Evolutionary conservation across 2,797 vertebrate genomes (phyloP), one percentile per base, ranked within the genome.

Genomic region (Dipus sagitta): DNA sequence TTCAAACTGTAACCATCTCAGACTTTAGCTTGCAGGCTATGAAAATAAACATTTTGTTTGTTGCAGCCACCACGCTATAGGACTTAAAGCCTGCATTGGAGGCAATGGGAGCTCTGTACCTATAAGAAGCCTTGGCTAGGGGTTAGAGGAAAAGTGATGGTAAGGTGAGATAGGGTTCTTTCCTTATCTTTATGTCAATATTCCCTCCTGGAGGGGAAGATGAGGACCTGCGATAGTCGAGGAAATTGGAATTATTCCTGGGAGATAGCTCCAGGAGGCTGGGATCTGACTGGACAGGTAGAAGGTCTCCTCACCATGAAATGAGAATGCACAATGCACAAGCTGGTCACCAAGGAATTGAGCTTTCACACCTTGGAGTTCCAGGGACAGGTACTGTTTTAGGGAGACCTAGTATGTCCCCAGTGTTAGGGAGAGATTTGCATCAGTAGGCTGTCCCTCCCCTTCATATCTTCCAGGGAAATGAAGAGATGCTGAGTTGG

Each of bases 371-470:
- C 24, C 21, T 2, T 58, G 52, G 68, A 68, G 11, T 71, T 71
- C 64, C n/a, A 32, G 8, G 14, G 64, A 6, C 18, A 78, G n/a
- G 65, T 9, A 6, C 28, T 4, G 67, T 52, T 38, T 47, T 58
- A 52, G 32, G 26, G 34, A 60, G 30, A 70, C 58, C 20, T 18
- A 1, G 18, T 14, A 1, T 30, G 3, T 30, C 32, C 24, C 23
- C 0, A 15, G 24, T 15, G 11, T 47, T 23, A 42, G 76, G 20
- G 9, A 18, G n/a, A 65, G 17, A 28, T 8, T 38, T 60, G 58
- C 28, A 12, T 0, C 12, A 8, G 79, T 7, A 5, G 17, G 4
- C 18, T 86, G 15, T 2, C 1, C 8, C 1, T 8, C 21, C n/a
- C 32, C 20, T 38, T 21, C 7, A 26, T 62, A 54, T 52, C 77